phyloP scores from a whole-genome alignment of 1,140 invertebrate genomes.

The Aphidius ervi region DNA sequence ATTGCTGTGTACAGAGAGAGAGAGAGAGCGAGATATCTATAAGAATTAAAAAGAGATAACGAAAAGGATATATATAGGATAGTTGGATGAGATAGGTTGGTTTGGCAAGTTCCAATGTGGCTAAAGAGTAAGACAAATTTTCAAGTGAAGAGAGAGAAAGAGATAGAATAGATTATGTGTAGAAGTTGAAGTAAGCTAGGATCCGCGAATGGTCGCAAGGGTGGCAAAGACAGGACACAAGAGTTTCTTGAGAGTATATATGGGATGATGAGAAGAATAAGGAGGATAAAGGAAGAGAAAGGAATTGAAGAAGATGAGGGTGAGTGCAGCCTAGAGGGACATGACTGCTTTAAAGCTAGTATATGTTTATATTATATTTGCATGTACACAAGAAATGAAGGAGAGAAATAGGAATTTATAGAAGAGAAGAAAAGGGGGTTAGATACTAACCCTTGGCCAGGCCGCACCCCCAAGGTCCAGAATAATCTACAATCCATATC shows the following conservation, averaged over 20 bases:
- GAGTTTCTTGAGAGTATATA: neutral
- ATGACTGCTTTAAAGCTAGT: too few species aligned
- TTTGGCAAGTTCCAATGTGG: constrained; percentile 9
- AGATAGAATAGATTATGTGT: constrained; percentile 23
- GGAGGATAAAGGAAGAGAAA: constrained; percentile 28
- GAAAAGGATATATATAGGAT: too few species aligned
- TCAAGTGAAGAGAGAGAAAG: constrained; percentile 11
- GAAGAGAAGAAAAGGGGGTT: constrained; percentile 34
- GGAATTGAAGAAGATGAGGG: constrained; percentile 3
- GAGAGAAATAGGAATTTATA: constrained; percentile 9
- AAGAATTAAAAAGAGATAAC: too few species aligned
- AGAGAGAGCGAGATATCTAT: too few species aligned
- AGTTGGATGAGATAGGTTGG: neutral
- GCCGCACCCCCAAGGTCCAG: constrained; percentile 53
- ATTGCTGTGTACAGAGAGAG: too few species aligned
- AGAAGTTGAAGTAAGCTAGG: constrained; percentile 26
- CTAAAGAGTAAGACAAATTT: neutral
- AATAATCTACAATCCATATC: constrained; percentile 57
- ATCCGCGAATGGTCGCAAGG: constrained; percentile 27
- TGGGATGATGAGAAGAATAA: constrained; percentile 15
- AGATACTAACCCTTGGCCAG: constrained; percentile 54
- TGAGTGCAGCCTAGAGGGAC: too few species aligned
- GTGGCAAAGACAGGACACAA: constrained; percentile 36
- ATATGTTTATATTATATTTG: constrained; percentile 14
- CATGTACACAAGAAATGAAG: constrained; percentile 10